These are phyloP conservation scores for Monodelphis domestica DNA, from an alignment of 2,797 vertebrate genomes.

Conservation along the genomic window DNA sequence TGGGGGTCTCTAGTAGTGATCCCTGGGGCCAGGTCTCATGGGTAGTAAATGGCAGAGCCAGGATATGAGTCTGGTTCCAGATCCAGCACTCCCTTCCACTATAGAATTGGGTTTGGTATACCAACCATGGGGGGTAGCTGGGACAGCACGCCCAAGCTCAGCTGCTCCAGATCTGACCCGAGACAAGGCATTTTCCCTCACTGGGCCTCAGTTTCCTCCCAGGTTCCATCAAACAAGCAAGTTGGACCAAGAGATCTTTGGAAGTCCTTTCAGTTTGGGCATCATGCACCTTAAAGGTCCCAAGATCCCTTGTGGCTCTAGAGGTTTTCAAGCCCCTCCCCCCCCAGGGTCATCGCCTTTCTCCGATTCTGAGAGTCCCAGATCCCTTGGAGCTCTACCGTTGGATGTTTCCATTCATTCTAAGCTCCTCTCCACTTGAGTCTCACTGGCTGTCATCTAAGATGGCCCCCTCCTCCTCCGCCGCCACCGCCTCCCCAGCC, in stretches of 20 bases:
- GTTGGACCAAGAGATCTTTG: background rate
- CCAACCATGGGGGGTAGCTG: background rate
- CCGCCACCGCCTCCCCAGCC: background rate
- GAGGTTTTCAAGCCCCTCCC: background rate
- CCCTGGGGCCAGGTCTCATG: no score
- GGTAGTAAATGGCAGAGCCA: background rate
- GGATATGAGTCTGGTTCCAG: background rate
- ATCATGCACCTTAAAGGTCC: background rate
- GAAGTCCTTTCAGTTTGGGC: background rate
- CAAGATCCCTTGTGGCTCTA: background rate
- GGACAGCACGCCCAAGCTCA: background rate
- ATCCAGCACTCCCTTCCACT: background rate
- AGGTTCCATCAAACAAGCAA: background rate
- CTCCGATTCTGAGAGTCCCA: background rate
- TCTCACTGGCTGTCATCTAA: background rate
- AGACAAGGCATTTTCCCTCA: background rate
- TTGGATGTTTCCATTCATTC: background rate
- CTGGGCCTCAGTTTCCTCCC: background rate
- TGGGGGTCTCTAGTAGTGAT: background rate
- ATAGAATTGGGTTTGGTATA: background rate
- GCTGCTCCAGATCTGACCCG: background rate
- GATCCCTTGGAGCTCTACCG: background rate
- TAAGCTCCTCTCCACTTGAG: background rate
- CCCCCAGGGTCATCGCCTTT: background rate
- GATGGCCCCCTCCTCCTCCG: background rate